Evolutionary conservation across 1,140 invertebrate species (phyloP), one percentile per base, ranked within the genome.

Genomic region (Calliopsis andreniformis): DNA sequence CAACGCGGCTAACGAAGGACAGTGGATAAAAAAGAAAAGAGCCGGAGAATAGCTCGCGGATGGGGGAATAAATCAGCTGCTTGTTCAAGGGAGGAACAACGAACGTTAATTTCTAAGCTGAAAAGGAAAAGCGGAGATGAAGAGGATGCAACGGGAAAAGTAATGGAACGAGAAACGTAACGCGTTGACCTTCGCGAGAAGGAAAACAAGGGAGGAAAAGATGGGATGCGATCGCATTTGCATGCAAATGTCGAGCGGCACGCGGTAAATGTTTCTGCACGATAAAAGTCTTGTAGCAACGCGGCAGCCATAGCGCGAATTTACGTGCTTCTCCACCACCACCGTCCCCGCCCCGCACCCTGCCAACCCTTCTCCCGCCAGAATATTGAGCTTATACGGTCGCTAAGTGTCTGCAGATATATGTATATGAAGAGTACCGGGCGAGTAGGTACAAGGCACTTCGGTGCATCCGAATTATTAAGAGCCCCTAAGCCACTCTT

Each of bases 401-500:
- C 64, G 71, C 63, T 58, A 73, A 59, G 76, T 76, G 75, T 84
- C 70, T 69, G 72, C 28, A 71, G 58, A 67, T 71, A 66, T 75
- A 63, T 51, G 67, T 61, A 67, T 35, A 67, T 45, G 45, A 25
- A 55, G 49, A 59, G 51, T 67, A 30, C 70, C 51, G 55, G 18
- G 32, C 55, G 71, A 55, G 72, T 75, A 83, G 49, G 66, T 87
- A 88, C 84, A 75, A 84, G 84, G 79, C 80, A 83, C 83, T 84
- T 62, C 66, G 66, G 71, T 70, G 77, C 83, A 80, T 78, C 83
- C 84, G 87, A 89, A 89, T 89, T 89, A 89, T 88, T 89, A 88
- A 89, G 86, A 88, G 84, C 84, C 77, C 82, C 85, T 84, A 84
- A 89, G 85, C 82, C 82, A 88, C 84, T 87, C 87, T 88, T 86